Conservation (phyloP, 2,888 invertebrate species). For the Spodoptera picta region DNA sequence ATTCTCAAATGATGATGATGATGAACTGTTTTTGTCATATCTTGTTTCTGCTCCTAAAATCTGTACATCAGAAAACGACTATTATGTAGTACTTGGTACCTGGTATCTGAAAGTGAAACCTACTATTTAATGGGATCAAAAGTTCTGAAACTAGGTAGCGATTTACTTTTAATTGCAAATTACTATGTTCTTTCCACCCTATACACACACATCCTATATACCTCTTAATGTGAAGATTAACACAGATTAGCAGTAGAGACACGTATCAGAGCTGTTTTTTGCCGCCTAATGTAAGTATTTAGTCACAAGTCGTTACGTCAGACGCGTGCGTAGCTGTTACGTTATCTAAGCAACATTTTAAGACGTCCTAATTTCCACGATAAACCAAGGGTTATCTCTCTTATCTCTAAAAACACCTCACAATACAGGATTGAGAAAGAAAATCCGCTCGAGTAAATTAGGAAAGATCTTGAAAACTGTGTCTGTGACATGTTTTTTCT, state of each 20-base stretch:
- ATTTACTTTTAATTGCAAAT: too few species aligned
- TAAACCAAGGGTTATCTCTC: slow-evolving; percentile 34
- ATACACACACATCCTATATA: slow-evolving; percentile 4
- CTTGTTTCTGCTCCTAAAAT: too few species aligned
- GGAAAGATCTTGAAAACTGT: slow-evolving; percentile 35
- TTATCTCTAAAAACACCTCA: slow-evolving; percentile 41
- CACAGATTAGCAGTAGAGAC: slow-evolving; percentile 12
- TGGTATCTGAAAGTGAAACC: too few species aligned
- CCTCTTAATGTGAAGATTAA: slow-evolving; percentile 4
- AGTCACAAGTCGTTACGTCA: slow-evolving; percentile 22
- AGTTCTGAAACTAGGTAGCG: too few species aligned
- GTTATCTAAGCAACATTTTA: slow-evolving; percentile 37
- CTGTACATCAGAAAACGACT: too few species aligned
- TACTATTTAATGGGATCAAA: too few species aligned
- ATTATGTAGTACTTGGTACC: too few species aligned
- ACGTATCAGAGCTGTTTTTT: slow-evolving; percentile 40
- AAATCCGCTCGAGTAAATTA: slow-evolving; percentile 41
- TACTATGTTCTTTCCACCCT: too few species aligned
- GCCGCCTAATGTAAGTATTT: slow-evolving; percentile 22
- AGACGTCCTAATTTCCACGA: slow-evolving; percentile 35
- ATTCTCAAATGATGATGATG: too few species aligned
- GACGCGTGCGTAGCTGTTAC: slow-evolving; percentile 7
- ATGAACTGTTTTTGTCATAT: too few species aligned
- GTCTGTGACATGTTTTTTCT: slow-evolving; percentile 44
- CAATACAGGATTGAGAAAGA: slow-evolving; percentile 33